These are phyloP conservation scores for Paramuricea clavata DNA, from an alignment of 92 coral and sea anemone species.

Conservation along the genomic window DNA sequence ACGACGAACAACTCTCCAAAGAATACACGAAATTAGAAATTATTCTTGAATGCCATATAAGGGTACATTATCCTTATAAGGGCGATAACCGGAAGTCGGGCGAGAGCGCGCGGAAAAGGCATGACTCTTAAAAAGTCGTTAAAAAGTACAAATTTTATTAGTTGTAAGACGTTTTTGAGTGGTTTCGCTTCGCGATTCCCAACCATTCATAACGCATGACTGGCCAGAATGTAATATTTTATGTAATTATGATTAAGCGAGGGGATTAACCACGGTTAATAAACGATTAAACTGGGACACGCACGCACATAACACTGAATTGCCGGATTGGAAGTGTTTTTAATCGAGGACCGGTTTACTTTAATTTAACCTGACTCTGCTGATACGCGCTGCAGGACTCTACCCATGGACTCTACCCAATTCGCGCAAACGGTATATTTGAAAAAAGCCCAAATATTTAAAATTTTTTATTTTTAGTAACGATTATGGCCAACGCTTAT, in stretches of 20 bases:
- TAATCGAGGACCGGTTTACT: not conserved
- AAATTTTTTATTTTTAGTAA: too few species aligned
- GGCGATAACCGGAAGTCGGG: constrained; percentile 7
- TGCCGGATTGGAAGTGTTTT: constrained; percentile 6
- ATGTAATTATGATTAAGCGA: not conserved
- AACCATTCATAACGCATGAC: not conserved
- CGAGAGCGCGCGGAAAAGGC: constrained; percentile 9
- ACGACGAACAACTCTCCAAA: not conserved
- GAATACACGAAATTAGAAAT: not conserved
- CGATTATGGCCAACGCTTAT: too few species aligned
- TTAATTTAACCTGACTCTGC: too few species aligned
- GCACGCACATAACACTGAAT: not conserved
- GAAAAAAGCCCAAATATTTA: too few species aligned
- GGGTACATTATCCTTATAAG: constrained; percentile 27
- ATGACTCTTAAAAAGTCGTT: not conserved
- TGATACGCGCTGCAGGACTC: too few species aligned
- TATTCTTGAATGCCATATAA: constrained; percentile 6
- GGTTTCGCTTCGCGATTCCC: not conserved
- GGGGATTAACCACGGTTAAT: not conserved
- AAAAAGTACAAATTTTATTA: constrained; percentile 6
- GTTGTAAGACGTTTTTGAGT: not conserved
- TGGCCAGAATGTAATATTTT: not conserved
- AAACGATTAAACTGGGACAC: not conserved
- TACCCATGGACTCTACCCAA: too few species aligned
- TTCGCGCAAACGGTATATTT: too few species aligned